These are phyloP conservation scores for Cremastinae sp. DNA, from an alignment of 2,888 invertebrate species.

Conservation along the genomic window DNA sequence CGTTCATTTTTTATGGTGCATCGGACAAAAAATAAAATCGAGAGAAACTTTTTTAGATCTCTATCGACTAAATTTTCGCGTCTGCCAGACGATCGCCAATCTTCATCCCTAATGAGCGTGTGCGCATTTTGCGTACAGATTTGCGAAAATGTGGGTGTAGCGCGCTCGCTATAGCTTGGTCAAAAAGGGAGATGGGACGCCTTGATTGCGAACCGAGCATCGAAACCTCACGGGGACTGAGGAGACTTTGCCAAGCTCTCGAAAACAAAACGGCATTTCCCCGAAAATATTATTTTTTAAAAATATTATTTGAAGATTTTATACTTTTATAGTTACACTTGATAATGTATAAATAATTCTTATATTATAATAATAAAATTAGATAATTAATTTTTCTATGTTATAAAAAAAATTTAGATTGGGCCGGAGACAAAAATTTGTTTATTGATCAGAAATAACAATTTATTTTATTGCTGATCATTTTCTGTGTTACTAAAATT, in stretches of 20 bases:
- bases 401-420: slow-evolving; percentile 5
- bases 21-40: background rate
- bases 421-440: no score
- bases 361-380: background rate
- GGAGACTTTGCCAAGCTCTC: no score
- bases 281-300: background rate
- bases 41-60: slow-evolving; percentile 1
- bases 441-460: no score
- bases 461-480: no score
- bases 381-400: background rate
- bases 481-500: no score
- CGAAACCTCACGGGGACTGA: no score
- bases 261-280: background rate
- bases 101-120: slow-evolving; percentile 54
- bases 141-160: no score
- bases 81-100: slow-evolving; percentile 47
- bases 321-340: slow-evolving; percentile 7
- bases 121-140: slow-evolving; percentile 29
- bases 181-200: no score
- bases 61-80: slow-evolving; percentile 39
- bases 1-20: background rate
- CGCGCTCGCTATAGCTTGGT: no score
- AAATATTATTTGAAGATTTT: background rate
- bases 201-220: no score
- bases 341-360: no score